Evolutionary conservation across 2,797 vertebrate genomes (phyloP), one percentile per base, ranked within the genome.

Genomic region (Acrossocheilus wenchowensis): DNA sequence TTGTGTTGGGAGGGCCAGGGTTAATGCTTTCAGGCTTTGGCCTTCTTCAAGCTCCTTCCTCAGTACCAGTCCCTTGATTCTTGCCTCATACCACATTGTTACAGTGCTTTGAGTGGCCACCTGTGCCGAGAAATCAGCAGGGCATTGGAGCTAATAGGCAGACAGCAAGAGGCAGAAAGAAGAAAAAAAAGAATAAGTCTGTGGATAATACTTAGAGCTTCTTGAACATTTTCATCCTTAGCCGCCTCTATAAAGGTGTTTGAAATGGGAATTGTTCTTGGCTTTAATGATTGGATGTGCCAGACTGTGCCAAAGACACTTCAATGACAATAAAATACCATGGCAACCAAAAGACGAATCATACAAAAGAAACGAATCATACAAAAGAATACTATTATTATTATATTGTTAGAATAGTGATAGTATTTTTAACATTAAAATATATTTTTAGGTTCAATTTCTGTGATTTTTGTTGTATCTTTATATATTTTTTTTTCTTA

Each of bases 91-190:
- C 50, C 43, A 62, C 75, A 84, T 62, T 36, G 68, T 68, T 69
- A 30, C 60, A 78, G 6, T 50, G 80, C 60, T 34, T 43, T 74
- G 39, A 71, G 73, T 87, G 80, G 73, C 64, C 66, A 72, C 81
- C 75, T 78, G 72, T 71, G 17, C 21, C 2, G 60, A 60, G 78
- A 81, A 45, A 48, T 39, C 78, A 81, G 82, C 30, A 78, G 50
- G 39, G 10, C 41, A 45, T 71, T 64, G 74, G 30, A 73, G 23
- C 78, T 78, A 85, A 88, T 85, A 21, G 78, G 71, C 12, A 23
- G 57, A 74, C 43, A 79, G 52, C 17, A 36, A 80, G 41, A 84
- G 52, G 79, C n/a, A 30, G 48, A 74, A 36, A 82, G 26, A 87
- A 36, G 1, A 41, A 7, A 15, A 66, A 19, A 26, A 68, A 60